These are phyloP conservation scores for Corythoichthys intestinalis DNA, from an alignment of 2,113 vertebrate species.

Conservation along the genomic window DNA sequence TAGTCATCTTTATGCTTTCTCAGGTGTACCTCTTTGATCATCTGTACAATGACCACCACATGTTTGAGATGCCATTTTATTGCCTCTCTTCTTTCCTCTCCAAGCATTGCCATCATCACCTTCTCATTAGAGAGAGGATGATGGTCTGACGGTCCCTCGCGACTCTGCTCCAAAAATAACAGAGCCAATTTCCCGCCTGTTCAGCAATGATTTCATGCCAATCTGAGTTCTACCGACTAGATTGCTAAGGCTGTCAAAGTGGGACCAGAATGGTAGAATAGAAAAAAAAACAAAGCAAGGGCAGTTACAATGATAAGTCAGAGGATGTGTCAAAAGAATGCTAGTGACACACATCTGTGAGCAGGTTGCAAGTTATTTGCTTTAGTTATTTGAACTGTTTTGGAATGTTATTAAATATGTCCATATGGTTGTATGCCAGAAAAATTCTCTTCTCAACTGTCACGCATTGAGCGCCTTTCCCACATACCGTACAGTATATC, in stretches of 20 bases:
- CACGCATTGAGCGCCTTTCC: too few relatives aligned
- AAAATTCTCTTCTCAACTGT: too few relatives aligned
- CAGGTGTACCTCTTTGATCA: slow-evolving; percentile 3
- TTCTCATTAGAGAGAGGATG: slow-evolving; percentile 70
- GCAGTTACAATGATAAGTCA: slow-evolving; percentile 40
- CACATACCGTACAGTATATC: too few relatives aligned
- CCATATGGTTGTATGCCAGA: too few relatives aligned
- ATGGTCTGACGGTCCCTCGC: slow-evolving; percentile 62
- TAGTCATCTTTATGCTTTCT: slow-evolving; percentile 14
- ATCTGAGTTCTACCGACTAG: slow-evolving; percentile 63
- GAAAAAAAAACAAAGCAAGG: slow-evolving; percentile 24
- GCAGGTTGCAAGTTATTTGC: background rate
- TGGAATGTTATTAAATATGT: too few relatives aligned
- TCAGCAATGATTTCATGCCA: slow-evolving; percentile 77
- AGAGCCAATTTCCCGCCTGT: slow-evolving; percentile 75
- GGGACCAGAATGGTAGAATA: slow-evolving; percentile 13
- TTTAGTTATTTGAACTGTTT: slow-evolving; percentile 1
- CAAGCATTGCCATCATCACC: slow-evolving; percentile 63
- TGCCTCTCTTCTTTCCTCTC: slow-evolving; percentile 15
- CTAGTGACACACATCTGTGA: background rate
- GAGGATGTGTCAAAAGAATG: slow-evolving; percentile 10
- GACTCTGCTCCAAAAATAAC: slow-evolving; percentile 76
- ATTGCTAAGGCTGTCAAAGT: slow-evolving; percentile 38
- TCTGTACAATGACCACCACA: slow-evolving; percentile 32
- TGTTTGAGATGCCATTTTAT: slow-evolving; percentile 25